Evolutionary conservation across 2,797 vertebrate species (phyloP), one percentile per base, ranked within the genome.

Genomic region (Pyrocephalus nanus): DNA sequence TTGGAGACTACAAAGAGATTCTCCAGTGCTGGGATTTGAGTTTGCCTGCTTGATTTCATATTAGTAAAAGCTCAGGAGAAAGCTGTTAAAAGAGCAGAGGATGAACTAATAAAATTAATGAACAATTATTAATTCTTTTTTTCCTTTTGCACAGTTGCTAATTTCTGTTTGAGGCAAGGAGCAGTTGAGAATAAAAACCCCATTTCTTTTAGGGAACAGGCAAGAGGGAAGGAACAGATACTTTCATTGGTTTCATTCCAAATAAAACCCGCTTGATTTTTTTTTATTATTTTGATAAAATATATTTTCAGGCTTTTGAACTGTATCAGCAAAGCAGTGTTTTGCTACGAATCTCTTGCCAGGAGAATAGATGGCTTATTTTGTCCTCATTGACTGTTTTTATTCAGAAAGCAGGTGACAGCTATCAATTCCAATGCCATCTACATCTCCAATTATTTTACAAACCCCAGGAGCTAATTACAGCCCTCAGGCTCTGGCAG

Each of bases 321-420:
- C 38, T 69, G 62, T 58, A 36, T 81, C 67, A 95, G 73, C 45
- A 94, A 95, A 96, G 50, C 57, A 32, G 2, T 65, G 26, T 83
- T 94, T 87, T 94, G 66, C 43, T 90, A 83, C 25, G 43, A 71
- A 66, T 88, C 64, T 92, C 30, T 93, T 97, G 23, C 74, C 87
- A 51, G 85, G 71, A 85, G 47, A 79, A 92, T 85, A 69, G 81
- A 91, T 90, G 26, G 91, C 71, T 97, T 86, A 77, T 90, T 95
- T 95, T 96, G 86, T 89, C 95, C 96, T 97, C 90, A 29, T 81
- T 96, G 78, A 92, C 69, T 96, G 91, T 53, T 94, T 97, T 95
- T 92, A 96, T 96, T 97, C 97, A 96, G 92, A 96, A 95, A 96
- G 95, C 96, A 95, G 97, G 90, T 97, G 96, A 97, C 94, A 95